Percentiles rank a stretch among this genome's conserved stretches.
Evolutionary conservation across 92 coral and sea anemone species (phyloP).

Genomic region (Virgularia gustaviana): DNA sequence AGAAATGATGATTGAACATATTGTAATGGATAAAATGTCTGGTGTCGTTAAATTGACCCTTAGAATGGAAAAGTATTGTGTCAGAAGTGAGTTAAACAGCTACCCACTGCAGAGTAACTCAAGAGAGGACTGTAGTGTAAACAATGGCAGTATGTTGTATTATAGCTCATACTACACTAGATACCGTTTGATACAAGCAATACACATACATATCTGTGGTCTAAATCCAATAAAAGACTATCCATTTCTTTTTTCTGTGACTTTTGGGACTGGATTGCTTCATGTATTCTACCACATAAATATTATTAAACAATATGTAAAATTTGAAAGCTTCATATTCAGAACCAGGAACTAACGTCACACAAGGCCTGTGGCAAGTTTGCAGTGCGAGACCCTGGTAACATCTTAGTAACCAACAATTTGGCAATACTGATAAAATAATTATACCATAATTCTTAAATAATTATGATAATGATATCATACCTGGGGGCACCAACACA

Average conservation of each 20-base stretch:
- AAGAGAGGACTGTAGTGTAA: too few species aligned
- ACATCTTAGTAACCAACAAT: too few species aligned
- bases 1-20: slow-evolving; percentile 93
- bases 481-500: slow-evolving; percentile 98
- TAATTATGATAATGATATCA: not conserved
- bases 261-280: slow-evolving; percentile 59
- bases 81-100: too few species aligned
- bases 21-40: slow-evolving; percentile 76
- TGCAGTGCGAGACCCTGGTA: too few species aligned
- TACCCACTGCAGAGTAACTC: too few species aligned
- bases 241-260: slow-evolving; percentile 42
- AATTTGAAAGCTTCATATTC: not conserved
- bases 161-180: not conserved
- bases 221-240: slow-evolving; percentile 80
- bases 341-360: not conserved
- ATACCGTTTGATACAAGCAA: not conserved
- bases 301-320: not conserved
- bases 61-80: slow-evolving; percentile 7
- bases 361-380: too few species aligned
- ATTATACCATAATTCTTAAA: not conserved
- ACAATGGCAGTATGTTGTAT: not conserved
- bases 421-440: too few species aligned
- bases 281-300: slow-evolving; percentile 61
- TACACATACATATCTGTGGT: slow-evolving; percentile 86
- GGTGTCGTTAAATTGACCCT: slow-evolving; percentile 75